Base-by-base conservation (phyloP, 2,888 invertebrate genomes). In the Eupithecia subfuscata region DNA sequence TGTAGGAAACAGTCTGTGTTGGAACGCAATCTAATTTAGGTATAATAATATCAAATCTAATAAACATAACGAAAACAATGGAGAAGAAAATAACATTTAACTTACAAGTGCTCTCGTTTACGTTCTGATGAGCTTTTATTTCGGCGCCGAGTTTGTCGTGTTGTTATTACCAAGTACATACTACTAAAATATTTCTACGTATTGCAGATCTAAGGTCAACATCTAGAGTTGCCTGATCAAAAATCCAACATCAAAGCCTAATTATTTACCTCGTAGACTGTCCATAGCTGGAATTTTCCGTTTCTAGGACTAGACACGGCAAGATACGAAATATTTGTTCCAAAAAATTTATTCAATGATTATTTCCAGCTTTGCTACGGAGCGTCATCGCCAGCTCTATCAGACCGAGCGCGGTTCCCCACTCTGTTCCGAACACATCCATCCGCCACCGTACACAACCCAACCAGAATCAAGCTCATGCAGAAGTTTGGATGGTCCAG, bases 391-490 rank as follows among this genome's bases (percentile, higher is more conserved):
- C 99, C 99, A 11, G 99, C 99, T 7, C 95, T 99, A 73, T 99
- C 99, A 52, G 99, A 99, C 94, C 97, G 99, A 74, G 97, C 98
- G 83, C 96, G 99, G 73, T 99, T 99, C 90, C 99, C 99, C 22
- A 99, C 99, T 11, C 96, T 99, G 82, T 99, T 99, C 95, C 97
- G 99, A 75, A 99, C 99, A 0, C 99, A 99, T 94, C 99, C 99
- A 3, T 99, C 99, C 37, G 99, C 99, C 30, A 99, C 99, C 0
- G 99, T 99, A 73, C 99, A 99, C 95, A 99, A 99, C 93, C 99
- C 99, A 0, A 99, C 99, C 18, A 95, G 99, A 85, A 98, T 99
- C 82, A 98, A 98, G 89, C 96, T 99, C 74, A 98, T 99, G 96
- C 97, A 99, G 92, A 98, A 98, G 91, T 99, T 99, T 90, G 98